A percentile compares a stretch with the other conserved stretches of the same genome.
Conservation (phyloP, 2,888 invertebrate genomes). For the Megaustenia siamemsis region DNA sequence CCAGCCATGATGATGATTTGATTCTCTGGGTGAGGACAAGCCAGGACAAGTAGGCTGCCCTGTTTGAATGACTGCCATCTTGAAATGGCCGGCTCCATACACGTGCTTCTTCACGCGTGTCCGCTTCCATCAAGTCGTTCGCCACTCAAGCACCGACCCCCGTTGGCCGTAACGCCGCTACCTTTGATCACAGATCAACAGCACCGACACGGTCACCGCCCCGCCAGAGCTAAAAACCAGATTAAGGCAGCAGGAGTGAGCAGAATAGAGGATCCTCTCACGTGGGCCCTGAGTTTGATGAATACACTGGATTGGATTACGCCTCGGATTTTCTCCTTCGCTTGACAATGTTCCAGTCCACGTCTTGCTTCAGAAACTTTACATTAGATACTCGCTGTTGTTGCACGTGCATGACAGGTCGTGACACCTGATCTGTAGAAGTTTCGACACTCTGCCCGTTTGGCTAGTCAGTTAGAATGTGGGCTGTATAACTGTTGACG, state of each 20-base stretch:
- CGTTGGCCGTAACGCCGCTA: slow-evolving; percentile 19
- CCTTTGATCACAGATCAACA: slow-evolving; percentile 47
- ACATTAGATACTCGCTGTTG: neutral
- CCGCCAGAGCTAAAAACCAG: slow-evolving; percentile 30
- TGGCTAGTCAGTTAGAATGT: no score
- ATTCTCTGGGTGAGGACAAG: slow-evolving; percentile 44
- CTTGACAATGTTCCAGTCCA: slow-evolving; percentile 27
- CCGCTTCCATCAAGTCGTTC: slow-evolving; percentile 37
- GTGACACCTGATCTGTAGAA: slow-evolving; percentile 18
- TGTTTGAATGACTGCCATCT: slow-evolving; percentile 45
- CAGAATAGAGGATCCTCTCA: slow-evolving; percentile 17
- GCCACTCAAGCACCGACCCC: slow-evolving; percentile 45
- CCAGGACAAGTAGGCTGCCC: slow-evolving; percentile 16
- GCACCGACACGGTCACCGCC: slow-evolving; percentile 43
- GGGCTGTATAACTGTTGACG: neutral
- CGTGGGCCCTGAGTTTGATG: slow-evolving; percentile 1
- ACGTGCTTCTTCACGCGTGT: slow-evolving; percentile 48
- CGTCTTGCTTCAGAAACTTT: slow-evolving; percentile 2
- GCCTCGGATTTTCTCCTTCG: slow-evolving; percentile 26
- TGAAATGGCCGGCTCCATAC: slow-evolving; percentile 33
- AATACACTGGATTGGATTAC: slow-evolving; percentile 37
- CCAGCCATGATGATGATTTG: slow-evolving; percentile 48
- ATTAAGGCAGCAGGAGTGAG: slow-evolving; percentile 40
- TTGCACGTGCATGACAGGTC: slow-evolving; percentile 23
- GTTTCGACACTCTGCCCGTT: neutral